Conservation (phyloP, 2,797 vertebrate species). For the Cossypha polioptera region DNA sequence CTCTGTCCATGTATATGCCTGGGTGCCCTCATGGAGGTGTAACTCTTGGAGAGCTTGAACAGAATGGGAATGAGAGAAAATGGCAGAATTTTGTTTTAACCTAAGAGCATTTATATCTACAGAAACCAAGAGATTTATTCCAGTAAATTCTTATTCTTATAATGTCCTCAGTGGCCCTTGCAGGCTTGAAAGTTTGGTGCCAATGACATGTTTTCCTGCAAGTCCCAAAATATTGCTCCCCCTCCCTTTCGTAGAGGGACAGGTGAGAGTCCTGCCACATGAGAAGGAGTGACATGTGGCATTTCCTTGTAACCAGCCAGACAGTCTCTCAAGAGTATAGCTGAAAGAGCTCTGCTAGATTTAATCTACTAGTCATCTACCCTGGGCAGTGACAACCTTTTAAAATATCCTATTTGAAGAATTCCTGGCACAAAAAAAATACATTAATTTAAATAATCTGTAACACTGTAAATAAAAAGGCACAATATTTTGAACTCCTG, state of each 20-base stretch:
- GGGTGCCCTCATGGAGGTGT: not conserved
- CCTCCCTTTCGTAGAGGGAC: rapidly evolving
- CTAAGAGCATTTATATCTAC: rapidly evolving
- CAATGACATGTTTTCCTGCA: not conserved
- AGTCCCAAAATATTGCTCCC: not conserved
- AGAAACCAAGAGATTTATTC: not conserved
- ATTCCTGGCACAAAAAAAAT: not conserved
- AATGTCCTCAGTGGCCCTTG: not conserved
- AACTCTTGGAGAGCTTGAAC: not conserved
- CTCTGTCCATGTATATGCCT: rapidly evolving
- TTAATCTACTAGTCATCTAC: not conserved
- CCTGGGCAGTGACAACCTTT: not conserved
- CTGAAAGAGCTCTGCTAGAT: not conserved
- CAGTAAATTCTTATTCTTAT: not conserved
- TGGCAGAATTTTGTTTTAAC: not conserved
- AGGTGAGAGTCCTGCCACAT: not conserved
- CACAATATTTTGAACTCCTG: not conserved
- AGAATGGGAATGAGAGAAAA: not conserved
- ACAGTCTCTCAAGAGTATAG: not conserved
- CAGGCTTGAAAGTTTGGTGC: not conserved
- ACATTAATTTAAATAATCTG: not conserved
- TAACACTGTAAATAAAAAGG: not conserved
- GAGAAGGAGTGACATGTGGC: not conserved
- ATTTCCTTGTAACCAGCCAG: not conserved
- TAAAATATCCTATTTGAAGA: not conserved